A percentile compares a stretch with the other conserved stretches of the same genome.
Conservation (phyloP, 2,888 invertebrate genomes). For the Oligia fasciuncula region DNA sequence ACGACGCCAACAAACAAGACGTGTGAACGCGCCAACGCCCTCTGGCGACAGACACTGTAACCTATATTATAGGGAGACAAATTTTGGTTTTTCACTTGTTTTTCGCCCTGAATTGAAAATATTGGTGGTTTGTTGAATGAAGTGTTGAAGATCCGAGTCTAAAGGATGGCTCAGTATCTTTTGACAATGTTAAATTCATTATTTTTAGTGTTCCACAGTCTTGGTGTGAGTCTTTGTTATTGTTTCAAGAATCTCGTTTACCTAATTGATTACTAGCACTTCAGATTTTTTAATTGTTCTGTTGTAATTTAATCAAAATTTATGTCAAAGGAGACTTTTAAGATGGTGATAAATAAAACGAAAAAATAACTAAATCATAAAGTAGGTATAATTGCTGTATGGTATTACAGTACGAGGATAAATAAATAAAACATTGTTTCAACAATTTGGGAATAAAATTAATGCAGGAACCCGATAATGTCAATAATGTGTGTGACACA, state of each 20-base stretch:
- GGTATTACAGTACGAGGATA: background rate
- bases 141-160: background rate
- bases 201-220: background rate
- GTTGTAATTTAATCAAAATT: background rate
- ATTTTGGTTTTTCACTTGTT: constrained; percentile 47
- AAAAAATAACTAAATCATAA: background rate
- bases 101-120: background rate
- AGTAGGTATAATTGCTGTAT: background rate
- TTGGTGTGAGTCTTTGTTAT: background rate
- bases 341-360: background rate
- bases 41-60: constrained; percentile 67
- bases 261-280: background rate
- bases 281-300: background rate
- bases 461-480: background rate
- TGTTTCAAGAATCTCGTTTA: background rate
- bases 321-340: background rate
- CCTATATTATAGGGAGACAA: constrained; percentile 59
- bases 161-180: background rate
- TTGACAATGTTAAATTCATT: background rate
- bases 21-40: constrained; percentile 76
- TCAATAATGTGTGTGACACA: background rate
- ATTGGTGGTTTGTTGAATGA: background rate
- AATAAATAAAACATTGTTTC: background rate
- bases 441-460: background rate
- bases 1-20: constrained; percentile 76